Evolutionary conservation across 2,888 invertebrate genomes (phyloP), one percentile per base, ranked within the genome.

Genomic region (Caenorhabditis sulstoni): DNA sequence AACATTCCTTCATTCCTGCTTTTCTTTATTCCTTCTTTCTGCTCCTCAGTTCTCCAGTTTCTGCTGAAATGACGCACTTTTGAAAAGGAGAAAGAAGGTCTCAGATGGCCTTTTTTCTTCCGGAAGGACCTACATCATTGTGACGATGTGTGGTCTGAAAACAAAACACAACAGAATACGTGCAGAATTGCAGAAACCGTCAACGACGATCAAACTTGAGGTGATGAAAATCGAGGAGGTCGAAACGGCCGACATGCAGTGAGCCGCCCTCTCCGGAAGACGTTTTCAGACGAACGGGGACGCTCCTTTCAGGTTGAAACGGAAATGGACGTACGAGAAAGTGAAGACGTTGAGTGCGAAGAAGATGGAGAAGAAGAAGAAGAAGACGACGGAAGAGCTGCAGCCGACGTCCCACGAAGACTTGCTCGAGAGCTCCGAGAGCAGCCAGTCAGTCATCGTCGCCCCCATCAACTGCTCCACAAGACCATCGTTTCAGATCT

Each of bases 1-100:
- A 52, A 62, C 23, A 50, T 37, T 41, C 52, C 50, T 64, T 52
- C 41, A 52, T 65, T 29, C 64, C 53, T 39, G 20, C 47, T 7
- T 22, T 47, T 55, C 47, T 58, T 35, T 68, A 7, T 7, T 29
- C 7, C 29, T 29, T n/a, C 47, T 35, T 53, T 35, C 52, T 14
- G 7, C 23, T 52, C 4, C 22, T 23, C 23, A 7, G 16, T 18
- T 35, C 37, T n/a, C n/a, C n/a, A n/a, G n/a, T n/a, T n/a, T n/a
- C n/a, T n/a, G n/a, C n/a, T n/a, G n/a, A n/a, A 37, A 37, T 64
- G 71, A 62, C 62, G 71, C 44, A 71, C 71, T 71, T 71, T 71
- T 44, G 58, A 53, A 53, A 12, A 22, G 39, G 44, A 18, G 18
- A 14, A 20, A 35, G 12, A 14, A 18, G 29, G 68, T 41, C 45